Base-by-base conservation (phyloP, 2,113 vertebrate genomes). In the Dicrurus megarhynchus region DNA sequence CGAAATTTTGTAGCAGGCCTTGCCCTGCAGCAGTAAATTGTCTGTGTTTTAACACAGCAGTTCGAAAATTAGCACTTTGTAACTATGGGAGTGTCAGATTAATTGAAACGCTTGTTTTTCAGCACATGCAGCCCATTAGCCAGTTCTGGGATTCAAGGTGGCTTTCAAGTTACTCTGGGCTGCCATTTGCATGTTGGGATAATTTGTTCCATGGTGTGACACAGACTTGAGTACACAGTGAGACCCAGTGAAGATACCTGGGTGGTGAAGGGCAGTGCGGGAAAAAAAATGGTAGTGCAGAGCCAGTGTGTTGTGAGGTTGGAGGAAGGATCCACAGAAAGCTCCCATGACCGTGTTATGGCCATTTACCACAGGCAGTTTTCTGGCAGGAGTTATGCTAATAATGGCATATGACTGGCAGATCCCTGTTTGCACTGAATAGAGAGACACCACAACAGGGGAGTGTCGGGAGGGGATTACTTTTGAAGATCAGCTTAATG, bases 21-120 rank as follows among this genome's bases (percentile, higher is more conserved):
- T n/a, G 17, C 26, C 64, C 50, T 0, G 0, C 10, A 20, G 28
- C 35, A 75, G 39, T 49, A 27, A 78, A 50, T 24, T 2, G 1
- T 44, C 21, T 33, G 32, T 5, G 3, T 44, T 69, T 22, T 27
- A 49, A 44, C 35, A 39, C 5, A 37, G 39, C 60, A 53, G 39
- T 30, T 82, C 17, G 46, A 24, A 78, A 78, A 37, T n/a, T 8
- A 78, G n/a, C 27, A 32, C 30, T 37, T 33, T 2, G 0, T 46
- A 41, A 19, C 22, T 27, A 44, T 14, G 41, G n/a, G 23, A 19
- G 22, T 10, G 16, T 35, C 50, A 35, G 32, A 41, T 35, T 24
- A 46, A 87, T 68, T 84, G 55, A 63, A 85, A 59, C 9, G 24
- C 14, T 68, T 92, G 19, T 68, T 42, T 56, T 71, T 63, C 63